Conservation (phyloP, 1,140 invertebrate genomes). For the Drosophila triauraria region DNA sequence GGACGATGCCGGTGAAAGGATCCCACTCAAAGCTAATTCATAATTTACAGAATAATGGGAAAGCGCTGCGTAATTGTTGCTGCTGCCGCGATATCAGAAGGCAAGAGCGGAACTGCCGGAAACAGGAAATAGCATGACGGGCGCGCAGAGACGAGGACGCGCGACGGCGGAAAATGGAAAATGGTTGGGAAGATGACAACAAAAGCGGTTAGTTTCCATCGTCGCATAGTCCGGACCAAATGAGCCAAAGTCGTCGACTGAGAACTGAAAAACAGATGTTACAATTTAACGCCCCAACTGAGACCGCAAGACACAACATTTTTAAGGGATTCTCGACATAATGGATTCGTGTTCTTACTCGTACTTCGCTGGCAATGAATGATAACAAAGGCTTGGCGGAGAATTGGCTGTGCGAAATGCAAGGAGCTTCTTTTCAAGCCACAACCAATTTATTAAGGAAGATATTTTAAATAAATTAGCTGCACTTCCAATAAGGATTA, state of each 20-base stretch:
- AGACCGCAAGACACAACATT: constrained; percentile 34
- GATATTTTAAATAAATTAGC: neutral
- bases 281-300: constrained; percentile 65
- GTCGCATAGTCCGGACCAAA: constrained; percentile 40
- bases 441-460: neutral
- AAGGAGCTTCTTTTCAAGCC: neutral
- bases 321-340: constrained; percentile 22
- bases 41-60: constrained; percentile 57
- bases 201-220: constrained; percentile 69
- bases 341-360: constrained; percentile 30
- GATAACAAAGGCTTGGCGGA: constrained; percentile 2
- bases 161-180: constrained; percentile 15
- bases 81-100: constrained; percentile 41
- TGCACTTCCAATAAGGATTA: neutral
- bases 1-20: constrained; percentile 19
- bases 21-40: constrained; percentile 52
- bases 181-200: constrained; percentile 30
- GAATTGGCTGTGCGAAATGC: neutral
- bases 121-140: constrained; percentile 57
- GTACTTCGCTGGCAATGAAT: constrained; percentile 5
- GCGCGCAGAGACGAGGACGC: neutral
- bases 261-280: constrained; percentile 60
- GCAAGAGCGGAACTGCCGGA: constrained; percentile 55
- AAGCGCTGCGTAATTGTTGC: constrained; percentile 54
- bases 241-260: constrained; percentile 38